Conservation (phyloP, 2,113 vertebrate species). For the Etheostoma spectabile region DNA sequence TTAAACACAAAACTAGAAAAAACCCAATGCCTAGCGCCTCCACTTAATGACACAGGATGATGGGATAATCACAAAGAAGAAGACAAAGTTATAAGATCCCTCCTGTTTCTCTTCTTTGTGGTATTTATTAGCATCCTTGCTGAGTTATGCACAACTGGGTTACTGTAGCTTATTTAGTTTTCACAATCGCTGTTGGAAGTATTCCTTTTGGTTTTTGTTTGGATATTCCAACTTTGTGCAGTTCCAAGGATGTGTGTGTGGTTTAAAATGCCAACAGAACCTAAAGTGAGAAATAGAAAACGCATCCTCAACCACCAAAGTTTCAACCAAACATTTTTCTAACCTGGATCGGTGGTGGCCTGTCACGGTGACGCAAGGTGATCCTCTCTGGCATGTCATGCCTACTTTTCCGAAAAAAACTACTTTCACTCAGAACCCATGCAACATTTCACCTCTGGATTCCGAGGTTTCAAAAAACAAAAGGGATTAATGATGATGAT, state of each 20-base stretch:
- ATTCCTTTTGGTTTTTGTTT: constrained; percentile 25
- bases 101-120: constrained; percentile 60
- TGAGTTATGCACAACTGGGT: constrained; percentile 54
- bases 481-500: neutral
- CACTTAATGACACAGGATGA: constrained; percentile 41
- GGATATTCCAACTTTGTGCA: constrained; percentile 8
- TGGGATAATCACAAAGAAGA: constrained; percentile 50
- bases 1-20: constrained; percentile 49
- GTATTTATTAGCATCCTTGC: constrained; percentile 71
- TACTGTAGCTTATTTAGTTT: constrained; percentile 68
- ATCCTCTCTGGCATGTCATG: neutral
- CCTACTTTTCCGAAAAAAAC: neutral
- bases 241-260: constrained; percentile 29
- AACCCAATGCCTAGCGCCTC: constrained; percentile 32
- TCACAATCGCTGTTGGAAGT: constrained; percentile 25
- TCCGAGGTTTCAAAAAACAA: neutral
- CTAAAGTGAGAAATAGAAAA: constrained; percentile 4
- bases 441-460: constrained; percentile 20
- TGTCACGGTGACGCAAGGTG: neutral
- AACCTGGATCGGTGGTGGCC: neutral
- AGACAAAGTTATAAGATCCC: constrained; percentile 30
- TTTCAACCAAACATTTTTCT: constrained; percentile 28
- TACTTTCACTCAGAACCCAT: neutral
- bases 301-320: constrained; percentile 54
- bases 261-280: constrained; percentile 25